A percentile compares a stretch with the other conserved stretches of the same genome.
Evolutionary conservation across 2,113 vertebrate species (phyloP).

Genomic region (Lepus americanus): DNA sequence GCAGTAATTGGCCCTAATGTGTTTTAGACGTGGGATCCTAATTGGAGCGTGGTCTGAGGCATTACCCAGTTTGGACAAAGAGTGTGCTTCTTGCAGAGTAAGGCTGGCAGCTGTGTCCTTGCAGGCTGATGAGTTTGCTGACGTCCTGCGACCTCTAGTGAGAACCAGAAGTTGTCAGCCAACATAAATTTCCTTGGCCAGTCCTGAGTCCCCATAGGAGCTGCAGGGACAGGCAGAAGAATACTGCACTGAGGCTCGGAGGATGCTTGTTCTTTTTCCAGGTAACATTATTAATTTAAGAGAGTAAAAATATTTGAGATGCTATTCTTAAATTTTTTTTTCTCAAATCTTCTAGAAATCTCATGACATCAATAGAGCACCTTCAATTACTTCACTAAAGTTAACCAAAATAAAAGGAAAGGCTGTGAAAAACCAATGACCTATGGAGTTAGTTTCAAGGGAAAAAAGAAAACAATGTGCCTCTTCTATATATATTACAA

Average conservation of each 20-base stretch:
- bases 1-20: not conserved
- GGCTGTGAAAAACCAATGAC: not conserved
- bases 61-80: accelerated
- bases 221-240: not conserved
- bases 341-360: slow-evolving; percentile 34
- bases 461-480: not conserved
- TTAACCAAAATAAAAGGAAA: not conserved
- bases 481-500: not conserved
- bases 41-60: accelerated
- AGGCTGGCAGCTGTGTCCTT: not conserved
- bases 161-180: slow-evolving; percentile 78
- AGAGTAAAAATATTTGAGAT: not conserved
- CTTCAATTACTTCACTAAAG: not conserved
- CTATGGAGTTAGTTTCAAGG: not conserved
- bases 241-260: not conserved
- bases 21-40: not conserved
- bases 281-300: not conserved
- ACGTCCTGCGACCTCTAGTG: slow-evolving; percentile 89
- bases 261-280: not conserved
- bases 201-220: not conserved
- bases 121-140: slow-evolving; percentile 76
- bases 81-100: not conserved
- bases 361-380: not conserved
- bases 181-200: slow-evolving; percentile 43
- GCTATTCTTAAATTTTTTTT: not conserved